phyloP scores from a whole-genome alignment of 2,113 vertebrate species.

The Paramisgurnus dabryanus region DNA sequence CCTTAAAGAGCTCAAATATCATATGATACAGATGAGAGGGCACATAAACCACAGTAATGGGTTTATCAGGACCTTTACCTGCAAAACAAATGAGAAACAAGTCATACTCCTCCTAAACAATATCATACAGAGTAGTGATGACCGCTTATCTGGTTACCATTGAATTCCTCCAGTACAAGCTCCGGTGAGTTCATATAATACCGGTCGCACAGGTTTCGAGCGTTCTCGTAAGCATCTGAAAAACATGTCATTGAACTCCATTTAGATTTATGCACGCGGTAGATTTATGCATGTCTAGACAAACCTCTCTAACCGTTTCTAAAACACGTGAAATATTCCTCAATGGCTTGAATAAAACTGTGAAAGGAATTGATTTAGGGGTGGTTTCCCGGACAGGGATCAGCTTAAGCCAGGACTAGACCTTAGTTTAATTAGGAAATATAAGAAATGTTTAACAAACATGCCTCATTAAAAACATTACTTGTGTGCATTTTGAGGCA shows the following conservation, averaged over 20 bases:
- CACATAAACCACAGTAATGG: constrained; percentile 91
- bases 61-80: constrained; percentile 84
- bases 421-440: too few species aligned
- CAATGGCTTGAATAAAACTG: too few species aligned
- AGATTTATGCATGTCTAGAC: too few species aligned
- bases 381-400: too few species aligned
- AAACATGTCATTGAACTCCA: background rate
- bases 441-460: too few species aligned
- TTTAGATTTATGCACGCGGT: too few species aligned
- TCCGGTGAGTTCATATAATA: constrained; percentile 97
- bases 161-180: constrained; percentile 86
- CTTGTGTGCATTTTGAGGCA: too few species aligned
- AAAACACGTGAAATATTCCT: too few species aligned
- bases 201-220: constrained; percentile 91
- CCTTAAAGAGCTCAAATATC: constrained; percentile 99
- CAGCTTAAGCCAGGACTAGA: too few species aligned
- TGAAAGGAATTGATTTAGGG: too few species aligned
- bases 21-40: constrained; percentile 98
- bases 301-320: too few species aligned
- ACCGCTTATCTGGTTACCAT: constrained; percentile 72
- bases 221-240: constrained; percentile 95
- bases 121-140: background rate
- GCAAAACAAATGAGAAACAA: constrained; percentile 56
- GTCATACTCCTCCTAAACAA: background rate
- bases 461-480: too few species aligned